Evolutionary conservation across 2,888 invertebrate genomes (phyloP), one percentile per base, ranked within the genome.

Genomic region (Andrena hattorfiana): DNA sequence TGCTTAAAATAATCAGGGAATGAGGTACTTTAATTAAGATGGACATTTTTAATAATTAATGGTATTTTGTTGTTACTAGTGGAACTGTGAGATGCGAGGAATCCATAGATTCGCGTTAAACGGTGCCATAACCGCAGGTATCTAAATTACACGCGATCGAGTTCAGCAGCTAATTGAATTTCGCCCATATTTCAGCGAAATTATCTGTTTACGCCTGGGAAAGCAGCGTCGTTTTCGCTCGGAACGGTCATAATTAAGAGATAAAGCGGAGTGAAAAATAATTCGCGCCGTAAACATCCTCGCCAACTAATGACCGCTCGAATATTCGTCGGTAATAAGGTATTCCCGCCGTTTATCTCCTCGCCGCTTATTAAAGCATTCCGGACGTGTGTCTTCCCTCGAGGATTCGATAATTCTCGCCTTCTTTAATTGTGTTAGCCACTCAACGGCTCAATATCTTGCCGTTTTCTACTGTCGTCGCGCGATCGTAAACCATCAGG

Each of bases 371-470:
- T 13, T 67, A 6, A 23, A 48, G 67, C 30, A n/a, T 13, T 35
- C 48, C 42, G 28, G 26, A 28, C 67, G 48, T n/a, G 51, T 7
- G 35, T 74, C 30, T 35, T 26, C 64, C 16, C 48, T 42, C 30
- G 10, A 51, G 60, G 59, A 77, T 64, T 77, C 74, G 60, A 68
- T 74, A 74, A 74, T 56, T 13, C 42, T 54, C 51, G 20, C 13
- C n/a, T 56, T 35, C 35, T 69, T 68, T 68, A 68, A 68, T 69
- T 59, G 59, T 42, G 69, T 59, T 69, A 56, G 16, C 54, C 23
- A 32, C 35, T 63, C 56, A 48, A 77, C 56, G 56, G 26, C 64
- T 56, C 42, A 54, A 56, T 74, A 66, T 32, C 42, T 20, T 51
- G 51, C 20, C 3, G n/a, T 51, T 51, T 20, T n/a, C 6, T 54